These are phyloP conservation scores for Platysternon megacephalum DNA, from an alignment of 2,113 vertebrate genomes.

Conservation along the genomic window DNA sequence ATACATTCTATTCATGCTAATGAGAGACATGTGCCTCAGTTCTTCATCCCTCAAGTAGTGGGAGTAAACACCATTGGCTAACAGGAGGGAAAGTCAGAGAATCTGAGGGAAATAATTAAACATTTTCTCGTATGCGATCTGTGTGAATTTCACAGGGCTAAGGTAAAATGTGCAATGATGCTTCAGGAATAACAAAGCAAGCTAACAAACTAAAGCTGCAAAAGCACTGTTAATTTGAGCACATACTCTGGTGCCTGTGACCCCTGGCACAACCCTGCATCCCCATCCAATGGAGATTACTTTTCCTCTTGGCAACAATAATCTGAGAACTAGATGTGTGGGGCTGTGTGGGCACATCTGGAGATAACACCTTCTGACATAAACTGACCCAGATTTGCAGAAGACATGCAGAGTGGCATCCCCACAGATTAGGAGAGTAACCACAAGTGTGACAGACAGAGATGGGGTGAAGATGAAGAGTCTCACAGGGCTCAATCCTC, in stretches of 20 bases:
- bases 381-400: background rate
- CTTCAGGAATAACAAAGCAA: background rate
- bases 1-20: background rate
- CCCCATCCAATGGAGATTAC: background rate
- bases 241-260: background rate
- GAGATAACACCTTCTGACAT: background rate
- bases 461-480: background rate
- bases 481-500: background rate
- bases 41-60: background rate
- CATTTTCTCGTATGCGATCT: background rate
- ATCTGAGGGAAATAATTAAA: background rate
- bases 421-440: background rate
- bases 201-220: background rate
- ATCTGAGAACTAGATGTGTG: background rate
- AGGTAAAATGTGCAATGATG: background rate
- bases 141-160: background rate
- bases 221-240: background rate
- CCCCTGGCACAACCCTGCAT: background rate
- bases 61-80: background rate
- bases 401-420: accelerated
- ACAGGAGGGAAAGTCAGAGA: background rate
- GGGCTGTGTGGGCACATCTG: background rate
- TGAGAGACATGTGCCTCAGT: background rate
- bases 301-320: background rate
- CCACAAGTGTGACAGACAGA: background rate